A percentile compares a stretch with the other conserved stretches of the same genome.
phyloP scores from a whole-genome alignment of 2,113 vertebrate genomes.

The Orientallactaga bullata region DNA sequence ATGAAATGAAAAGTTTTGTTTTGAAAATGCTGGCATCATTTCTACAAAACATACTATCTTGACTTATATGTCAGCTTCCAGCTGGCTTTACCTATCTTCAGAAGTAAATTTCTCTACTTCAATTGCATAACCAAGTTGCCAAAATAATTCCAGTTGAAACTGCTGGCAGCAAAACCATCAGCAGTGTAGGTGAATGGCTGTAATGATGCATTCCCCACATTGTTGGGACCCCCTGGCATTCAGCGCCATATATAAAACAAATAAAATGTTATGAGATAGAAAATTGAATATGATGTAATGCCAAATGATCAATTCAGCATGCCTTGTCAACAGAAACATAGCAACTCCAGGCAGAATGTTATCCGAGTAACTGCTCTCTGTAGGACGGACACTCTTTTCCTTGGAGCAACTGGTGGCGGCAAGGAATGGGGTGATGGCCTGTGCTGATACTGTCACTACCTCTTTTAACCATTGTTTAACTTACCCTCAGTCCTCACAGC shows the following conservation, averaged over 20 bases:
- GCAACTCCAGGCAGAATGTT: conserved; percentile 64
- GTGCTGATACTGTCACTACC: conserved; percentile 12
- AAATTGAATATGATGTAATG: conserved; percentile 75
- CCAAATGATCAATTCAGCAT: conserved; percentile 66
- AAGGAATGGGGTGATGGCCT: conserved; percentile 18
- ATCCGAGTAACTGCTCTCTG: conserved; percentile 44
- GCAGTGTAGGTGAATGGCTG: conserved; percentile 43
- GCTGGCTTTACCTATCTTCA: conserved; percentile 41
- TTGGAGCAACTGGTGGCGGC: conserved; percentile 33
- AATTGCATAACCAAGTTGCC: conserved; percentile 10
- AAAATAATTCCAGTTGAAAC: conserved; percentile 73
- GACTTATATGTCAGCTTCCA: conserved; percentile 25
- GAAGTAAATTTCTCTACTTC: conserved; percentile 51
- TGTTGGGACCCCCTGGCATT: conserved; percentile 29
- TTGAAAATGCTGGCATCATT: not conserved
- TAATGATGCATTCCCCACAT: conserved; percentile 69
- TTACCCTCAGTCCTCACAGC: not conserved
- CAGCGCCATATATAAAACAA: conserved; percentile 62
- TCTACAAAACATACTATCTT: conserved; percentile 5
- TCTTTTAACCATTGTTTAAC: conserved; percentile 43
- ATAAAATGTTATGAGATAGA: conserved; percentile 67
- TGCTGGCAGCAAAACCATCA: conserved; percentile 62
- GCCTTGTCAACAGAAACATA: conserved; percentile 76
- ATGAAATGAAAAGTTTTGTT: not conserved
- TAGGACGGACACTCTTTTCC: conserved; percentile 43